Base-by-base conservation (phyloP, 2,888 invertebrate species). In the Unio delphinus region DNA sequence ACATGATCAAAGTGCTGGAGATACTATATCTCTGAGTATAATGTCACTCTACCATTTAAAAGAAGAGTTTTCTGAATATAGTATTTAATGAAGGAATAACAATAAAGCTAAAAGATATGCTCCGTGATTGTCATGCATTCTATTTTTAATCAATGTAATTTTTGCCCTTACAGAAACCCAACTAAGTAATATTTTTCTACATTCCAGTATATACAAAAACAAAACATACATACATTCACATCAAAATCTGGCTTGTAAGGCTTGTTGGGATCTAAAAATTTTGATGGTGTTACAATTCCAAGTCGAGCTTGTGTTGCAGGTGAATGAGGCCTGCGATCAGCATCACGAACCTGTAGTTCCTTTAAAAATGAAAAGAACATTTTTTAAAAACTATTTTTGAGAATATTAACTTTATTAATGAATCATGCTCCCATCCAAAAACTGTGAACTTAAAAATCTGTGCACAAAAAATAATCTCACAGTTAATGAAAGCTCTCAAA, bases 161-260 rank as follows among this genome's bases (percentile, higher is more conserved):
- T 34, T 34, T 34, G 34, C 34, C 5, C 34, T 34, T 34, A 7
- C 7, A 34, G 7, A 34, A 34, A 34, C 6, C 34, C 34, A 34
- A 30, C 30, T 30, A 30, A 7, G 5, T 7, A 34, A 7, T 34
- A 61, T 7, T 15, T 3, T 23, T 55, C 63, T 20, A 5, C 34
- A 15, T 26, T 20, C 63, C 7, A 54, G 28, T 30, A 20, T 17
- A 20, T 8, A 18, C 20, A 30, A 1, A 45, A 1, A 34, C 34
- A 55, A 61, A 62, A 30, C 28, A 34, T 20, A 74, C 81, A 76
- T 73, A 87, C 87, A 23, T 76, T 75, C 7, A 87, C 65, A 54
- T 87, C 81, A 77, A 83, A 86, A 28, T 80, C 77, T 57, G 87
- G 86, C 7, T 68, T 69, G 69, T 76, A 87, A 11, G 58, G 62